phyloP scores from a whole-genome alignment of 1,140 invertebrate genomes.

The Conopomorpha cramerella region DNA sequence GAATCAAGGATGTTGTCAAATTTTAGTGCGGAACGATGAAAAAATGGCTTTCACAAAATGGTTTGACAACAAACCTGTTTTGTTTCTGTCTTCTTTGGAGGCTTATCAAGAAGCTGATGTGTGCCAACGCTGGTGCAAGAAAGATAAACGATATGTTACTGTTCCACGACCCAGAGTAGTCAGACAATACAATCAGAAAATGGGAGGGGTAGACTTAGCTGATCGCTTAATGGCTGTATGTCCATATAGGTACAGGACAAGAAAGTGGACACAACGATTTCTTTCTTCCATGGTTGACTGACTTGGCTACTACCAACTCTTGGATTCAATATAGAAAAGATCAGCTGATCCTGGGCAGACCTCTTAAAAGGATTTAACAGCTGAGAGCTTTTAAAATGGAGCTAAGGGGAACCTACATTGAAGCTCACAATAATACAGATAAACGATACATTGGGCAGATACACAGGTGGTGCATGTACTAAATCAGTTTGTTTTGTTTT shows the following conservation, averaged over 20 bases:
- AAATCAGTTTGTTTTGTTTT: too few relatives aligned
- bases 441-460: too few relatives aligned
- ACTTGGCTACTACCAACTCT: slow-evolving; percentile 4
- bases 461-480: too few relatives aligned
- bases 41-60: slow-evolving; percentile 8
- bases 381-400: too few relatives aligned
- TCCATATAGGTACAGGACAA: slow-evolving; percentile 8
- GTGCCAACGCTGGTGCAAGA: slow-evolving; percentile 1
- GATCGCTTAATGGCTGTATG: slow-evolving; percentile 11
- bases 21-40: slow-evolving; percentile 2
- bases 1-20: slow-evolving; percentile 4
- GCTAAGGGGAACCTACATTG: too few relatives aligned
- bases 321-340: slow-evolving; percentile 11
- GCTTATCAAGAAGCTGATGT: slow-evolving; percentile 4
- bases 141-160: neutral
- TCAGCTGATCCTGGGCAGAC: too few relatives aligned
- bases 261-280: slow-evolving; percentile 10
- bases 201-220: slow-evolving; percentile 10
- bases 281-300: slow-evolving; percentile 7
- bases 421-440: too few relatives aligned
- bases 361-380: too few relatives aligned
- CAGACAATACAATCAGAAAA: slow-evolving; percentile 10
- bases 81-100: slow-evolving; percentile 3
- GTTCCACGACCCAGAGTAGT: slow-evolving; percentile 8
- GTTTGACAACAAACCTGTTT: slow-evolving; percentile 6